These are phyloP conservation scores for Incurvaria masculella DNA, from an alignment of 2,888 invertebrate species.

Conservation along the genomic window DNA sequence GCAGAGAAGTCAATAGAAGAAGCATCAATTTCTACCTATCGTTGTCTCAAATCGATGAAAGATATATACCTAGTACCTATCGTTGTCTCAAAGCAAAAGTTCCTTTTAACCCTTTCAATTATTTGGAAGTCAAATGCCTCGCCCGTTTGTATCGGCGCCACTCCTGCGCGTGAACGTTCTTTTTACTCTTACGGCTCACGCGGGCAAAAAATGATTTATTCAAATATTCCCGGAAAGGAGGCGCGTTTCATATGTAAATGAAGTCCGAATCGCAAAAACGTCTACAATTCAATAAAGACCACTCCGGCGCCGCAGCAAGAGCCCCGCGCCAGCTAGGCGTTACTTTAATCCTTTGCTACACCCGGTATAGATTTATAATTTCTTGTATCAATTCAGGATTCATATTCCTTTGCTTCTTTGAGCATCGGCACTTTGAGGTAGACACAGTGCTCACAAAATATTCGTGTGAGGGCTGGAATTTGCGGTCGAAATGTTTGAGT, in stretches of 20 bases:
- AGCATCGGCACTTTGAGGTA: too few relatives aligned
- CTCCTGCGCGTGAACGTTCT: not conserved
- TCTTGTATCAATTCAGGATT: not conserved
- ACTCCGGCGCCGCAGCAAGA: not conserved
- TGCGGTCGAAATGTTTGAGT: too few relatives aligned
- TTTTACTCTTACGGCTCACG: not conserved
- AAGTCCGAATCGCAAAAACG: not conserved
- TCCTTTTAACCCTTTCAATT: not conserved
- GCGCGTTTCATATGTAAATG: not conserved
- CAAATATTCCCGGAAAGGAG: not conserved
- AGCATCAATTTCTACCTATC: too few relatives aligned
- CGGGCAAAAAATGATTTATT: not conserved
- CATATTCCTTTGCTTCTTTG: not conserved
- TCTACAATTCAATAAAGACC: not conserved
- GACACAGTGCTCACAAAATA: too few relatives aligned
- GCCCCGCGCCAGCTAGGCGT: not conserved
- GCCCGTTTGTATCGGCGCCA: not conserved
- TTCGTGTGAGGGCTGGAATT: too few relatives aligned
- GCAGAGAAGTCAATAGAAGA: too few relatives aligned
- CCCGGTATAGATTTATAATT: not conserved
- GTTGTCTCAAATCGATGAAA: too few relatives aligned
- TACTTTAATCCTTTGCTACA: not conserved
- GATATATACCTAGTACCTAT: too few relatives aligned
- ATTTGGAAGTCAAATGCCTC: not conserved
- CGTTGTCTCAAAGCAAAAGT: too few relatives aligned